Evolutionary conservation across 2,113 vertebrate species (phyloP).

Genomic region (Furnarius figulus): DNA sequence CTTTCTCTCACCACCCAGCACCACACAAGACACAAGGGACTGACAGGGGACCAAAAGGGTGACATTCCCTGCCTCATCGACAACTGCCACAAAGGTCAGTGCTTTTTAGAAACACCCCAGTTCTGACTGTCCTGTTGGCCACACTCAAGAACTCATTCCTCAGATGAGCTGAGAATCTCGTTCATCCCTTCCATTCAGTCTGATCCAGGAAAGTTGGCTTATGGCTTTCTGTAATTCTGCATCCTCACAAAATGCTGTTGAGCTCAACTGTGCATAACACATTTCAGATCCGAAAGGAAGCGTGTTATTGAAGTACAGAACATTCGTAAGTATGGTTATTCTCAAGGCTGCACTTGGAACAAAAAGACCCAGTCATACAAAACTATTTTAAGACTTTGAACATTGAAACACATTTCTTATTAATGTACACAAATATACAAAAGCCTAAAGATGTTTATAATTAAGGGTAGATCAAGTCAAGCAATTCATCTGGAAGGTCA

Average conservation of each 20-base stretch:
- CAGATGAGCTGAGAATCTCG: background rate
- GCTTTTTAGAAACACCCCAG: background rate
- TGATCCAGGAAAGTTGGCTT: background rate
- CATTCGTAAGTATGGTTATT: background rate
- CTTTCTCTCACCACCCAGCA: background rate
- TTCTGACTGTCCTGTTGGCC: background rate
- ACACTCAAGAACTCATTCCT: background rate
- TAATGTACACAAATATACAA: background rate
- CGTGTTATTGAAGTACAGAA: background rate
- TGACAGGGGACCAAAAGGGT: background rate
- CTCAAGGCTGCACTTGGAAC: background rate
- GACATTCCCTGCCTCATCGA: background rate
- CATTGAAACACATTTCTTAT: background rate
- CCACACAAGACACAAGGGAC: rapidly evolving
- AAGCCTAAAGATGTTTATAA: background rate
- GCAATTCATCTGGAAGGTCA: background rate
- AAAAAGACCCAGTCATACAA: background rate
- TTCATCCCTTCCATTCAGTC: background rate
- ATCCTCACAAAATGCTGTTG: background rate
- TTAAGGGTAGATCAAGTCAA: background rate
- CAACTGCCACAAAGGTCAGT: background rate
- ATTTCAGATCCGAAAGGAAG: background rate
- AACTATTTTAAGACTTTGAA: background rate
- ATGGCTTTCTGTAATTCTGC: background rate
- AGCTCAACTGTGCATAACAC: background rate